These are phyloP conservation scores for Leptopilina boulardi DNA, from an alignment of 1,140 invertebrate species.

Conservation along the genomic window DNA sequence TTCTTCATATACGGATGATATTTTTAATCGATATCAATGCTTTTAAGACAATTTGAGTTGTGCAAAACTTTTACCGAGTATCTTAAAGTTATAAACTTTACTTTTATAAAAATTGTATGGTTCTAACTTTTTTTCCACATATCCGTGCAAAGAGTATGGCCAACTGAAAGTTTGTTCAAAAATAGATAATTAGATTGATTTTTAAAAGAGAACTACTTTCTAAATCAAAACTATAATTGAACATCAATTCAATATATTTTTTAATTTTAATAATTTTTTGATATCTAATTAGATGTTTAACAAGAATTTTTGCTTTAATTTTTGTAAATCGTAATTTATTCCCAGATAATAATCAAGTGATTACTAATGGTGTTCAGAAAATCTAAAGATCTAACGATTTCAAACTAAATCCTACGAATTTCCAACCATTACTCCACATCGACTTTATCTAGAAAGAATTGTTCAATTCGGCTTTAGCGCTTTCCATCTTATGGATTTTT, in stretches of 20 bases:
- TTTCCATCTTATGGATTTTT: conserved; percentile 2
- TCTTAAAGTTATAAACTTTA: not conserved
- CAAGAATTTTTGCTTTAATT: too few relatives aligned
- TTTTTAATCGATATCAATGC: not conserved
- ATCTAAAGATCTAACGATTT: conserved; percentile 14
- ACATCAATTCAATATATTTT: too few relatives aligned
- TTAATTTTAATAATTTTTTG: too few relatives aligned
- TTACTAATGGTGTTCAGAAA: not conserved
- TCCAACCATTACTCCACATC: not conserved
- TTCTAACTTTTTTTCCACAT: too few relatives aligned
- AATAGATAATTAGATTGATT: too few relatives aligned
- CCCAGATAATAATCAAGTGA: conserved; percentile 3
- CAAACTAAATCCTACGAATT: not conserved
- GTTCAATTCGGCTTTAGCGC: not conserved
- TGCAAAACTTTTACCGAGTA: not conserved
- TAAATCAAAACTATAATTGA: too few relatives aligned
- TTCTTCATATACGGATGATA: not conserved
- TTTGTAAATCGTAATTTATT: not conserved
- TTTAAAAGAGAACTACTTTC: too few relatives aligned
- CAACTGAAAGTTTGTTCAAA: too few relatives aligned
- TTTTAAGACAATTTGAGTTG: not conserved
- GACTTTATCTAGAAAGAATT: conserved; percentile 3
- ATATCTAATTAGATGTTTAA: too few relatives aligned
- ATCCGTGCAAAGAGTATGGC: too few relatives aligned
- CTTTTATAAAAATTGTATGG: too few relatives aligned